These are phyloP conservation scores for Drosophila ogumai DNA, from an alignment of 1,140 invertebrate species.

Conservation along the genomic window DNA sequence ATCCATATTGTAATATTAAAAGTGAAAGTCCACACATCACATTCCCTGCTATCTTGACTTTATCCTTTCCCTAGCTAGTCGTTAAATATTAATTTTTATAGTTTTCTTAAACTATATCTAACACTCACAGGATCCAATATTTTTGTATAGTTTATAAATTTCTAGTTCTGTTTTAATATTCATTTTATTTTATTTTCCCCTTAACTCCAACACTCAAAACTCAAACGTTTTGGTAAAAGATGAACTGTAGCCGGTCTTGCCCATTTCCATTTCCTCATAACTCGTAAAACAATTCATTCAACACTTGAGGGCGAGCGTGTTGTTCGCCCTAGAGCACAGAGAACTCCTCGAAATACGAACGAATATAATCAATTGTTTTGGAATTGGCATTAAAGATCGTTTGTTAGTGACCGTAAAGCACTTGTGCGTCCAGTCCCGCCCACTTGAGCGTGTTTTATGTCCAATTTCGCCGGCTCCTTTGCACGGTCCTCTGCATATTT, in stretches of 20 bases:
- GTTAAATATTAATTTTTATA: background rate
- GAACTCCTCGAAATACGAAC: constrained; percentile 35
- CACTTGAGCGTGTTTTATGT: constrained; percentile 83
- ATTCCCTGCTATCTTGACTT: no score
- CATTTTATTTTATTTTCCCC: background rate
- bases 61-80: no score
- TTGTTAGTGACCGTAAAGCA: constrained; percentile 78
- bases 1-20: no score
- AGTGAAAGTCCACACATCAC: no score
- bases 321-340: constrained; percentile 20
- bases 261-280: constrained; percentile 71
- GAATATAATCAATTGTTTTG: constrained; percentile 72
- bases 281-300: constrained; percentile 78
- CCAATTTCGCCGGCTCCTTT: constrained; percentile 76
- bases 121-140: background rate
- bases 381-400: constrained; percentile 80
- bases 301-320: constrained; percentile 40
- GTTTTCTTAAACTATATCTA: background rate
- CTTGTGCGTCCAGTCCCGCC: constrained; percentile 62
- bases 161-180: background rate
- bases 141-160: background rate
- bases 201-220: constrained; percentile 6
- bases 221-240: background rate
- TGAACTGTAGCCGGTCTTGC: constrained; percentile 12
- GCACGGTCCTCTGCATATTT: constrained; percentile 74